phyloP scores from a whole-genome alignment of 2,797 vertebrate species.

The Brotula barbata region DNA sequence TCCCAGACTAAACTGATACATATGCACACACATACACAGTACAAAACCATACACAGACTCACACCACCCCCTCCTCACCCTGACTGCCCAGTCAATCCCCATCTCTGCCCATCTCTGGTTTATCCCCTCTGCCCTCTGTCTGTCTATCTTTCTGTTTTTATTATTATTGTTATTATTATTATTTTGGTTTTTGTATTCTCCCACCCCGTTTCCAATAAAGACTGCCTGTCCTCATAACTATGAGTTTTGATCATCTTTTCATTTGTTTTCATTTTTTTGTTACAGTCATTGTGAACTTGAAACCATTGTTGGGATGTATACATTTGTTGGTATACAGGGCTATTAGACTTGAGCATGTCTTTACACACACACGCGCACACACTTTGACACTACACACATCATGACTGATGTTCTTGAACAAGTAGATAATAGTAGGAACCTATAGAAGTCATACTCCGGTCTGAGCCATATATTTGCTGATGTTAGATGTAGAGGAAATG shows the following conservation, averaged over 20 bases:
- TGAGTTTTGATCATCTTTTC: conserved; percentile 84
- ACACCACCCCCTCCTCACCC: conserved; percentile 56
- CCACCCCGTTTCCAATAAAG: conserved; percentile 94
- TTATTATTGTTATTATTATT: conserved; percentile 84
- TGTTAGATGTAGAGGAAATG: conserved; percentile 66
- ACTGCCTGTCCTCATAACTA: conserved; percentile 91
- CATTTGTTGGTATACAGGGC: conserved; percentile 26
- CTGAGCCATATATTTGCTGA: conserved; percentile 70
- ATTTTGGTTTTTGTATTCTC: conserved; percentile 85
- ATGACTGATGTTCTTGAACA: conserved; percentile 30
- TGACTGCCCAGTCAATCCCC: conserved; percentile 37
- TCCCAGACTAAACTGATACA: conserved; percentile 39
- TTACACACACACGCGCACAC: conserved; percentile 3
- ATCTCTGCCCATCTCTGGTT: conserved; percentile 28
- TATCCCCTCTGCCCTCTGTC: conserved; percentile 75
- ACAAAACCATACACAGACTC: conserved; percentile 31
- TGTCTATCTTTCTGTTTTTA: conserved; percentile 80
- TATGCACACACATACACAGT: conserved; percentile 32
- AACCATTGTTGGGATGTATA: conserved; percentile 33
- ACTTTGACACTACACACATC: conserved; percentile 13
- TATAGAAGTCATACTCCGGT: conserved; percentile 47
- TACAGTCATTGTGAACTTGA: conserved; percentile 43
- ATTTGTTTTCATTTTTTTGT: conserved; percentile 53
- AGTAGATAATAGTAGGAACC: conserved; percentile 32
- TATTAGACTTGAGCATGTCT: background rate